phyloP scores from a whole-genome alignment of 92 coral and sea anemone species.

The Chrysogorgia sp. region DNA sequence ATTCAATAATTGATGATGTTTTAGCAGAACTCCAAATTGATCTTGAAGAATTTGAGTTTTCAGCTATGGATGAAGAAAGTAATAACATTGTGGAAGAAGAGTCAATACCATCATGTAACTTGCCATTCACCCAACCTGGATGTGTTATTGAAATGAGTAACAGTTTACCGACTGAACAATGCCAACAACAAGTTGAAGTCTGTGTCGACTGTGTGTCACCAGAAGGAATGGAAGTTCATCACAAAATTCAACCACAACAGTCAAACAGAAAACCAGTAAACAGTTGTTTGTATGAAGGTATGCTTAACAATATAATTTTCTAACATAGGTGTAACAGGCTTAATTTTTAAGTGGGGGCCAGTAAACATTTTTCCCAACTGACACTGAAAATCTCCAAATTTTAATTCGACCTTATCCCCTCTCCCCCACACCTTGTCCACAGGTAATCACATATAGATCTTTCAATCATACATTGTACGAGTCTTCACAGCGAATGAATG shows the following conservation, averaged over 20 bases:
- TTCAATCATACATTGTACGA: too few relatives aligned
- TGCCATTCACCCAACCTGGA: background rate
- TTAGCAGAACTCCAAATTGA: constrained; percentile 27
- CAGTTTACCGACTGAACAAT: constrained; percentile 11
- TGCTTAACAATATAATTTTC: too few relatives aligned
- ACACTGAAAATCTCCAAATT: too few relatives aligned
- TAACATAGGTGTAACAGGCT: too few relatives aligned
- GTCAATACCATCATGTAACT: background rate
- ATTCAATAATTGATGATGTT: constrained; percentile 17
- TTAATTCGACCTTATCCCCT: too few relatives aligned
- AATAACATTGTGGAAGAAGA: background rate
- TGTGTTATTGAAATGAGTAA: constrained; percentile 7
- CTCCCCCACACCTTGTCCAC: too few relatives aligned
- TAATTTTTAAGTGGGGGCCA: too few relatives aligned
- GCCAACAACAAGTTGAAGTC: constrained; percentile 9
- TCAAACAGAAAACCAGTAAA: constrained; percentile 9
- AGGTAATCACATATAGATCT: too few relatives aligned
- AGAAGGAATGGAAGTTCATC: constrained; percentile 46
- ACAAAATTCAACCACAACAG: constrained; percentile 32
- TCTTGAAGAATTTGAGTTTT: constrained; percentile 12
- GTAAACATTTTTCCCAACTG: too few relatives aligned
- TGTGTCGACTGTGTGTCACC: constrained; percentile 21
- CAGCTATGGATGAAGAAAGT: background rate
- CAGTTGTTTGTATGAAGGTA: constrained; percentile 55
- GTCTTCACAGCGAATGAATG: too few relatives aligned